Conservation (phyloP, 1,140 invertebrate species). For the Aporrectodea caliginosa region DNA sequence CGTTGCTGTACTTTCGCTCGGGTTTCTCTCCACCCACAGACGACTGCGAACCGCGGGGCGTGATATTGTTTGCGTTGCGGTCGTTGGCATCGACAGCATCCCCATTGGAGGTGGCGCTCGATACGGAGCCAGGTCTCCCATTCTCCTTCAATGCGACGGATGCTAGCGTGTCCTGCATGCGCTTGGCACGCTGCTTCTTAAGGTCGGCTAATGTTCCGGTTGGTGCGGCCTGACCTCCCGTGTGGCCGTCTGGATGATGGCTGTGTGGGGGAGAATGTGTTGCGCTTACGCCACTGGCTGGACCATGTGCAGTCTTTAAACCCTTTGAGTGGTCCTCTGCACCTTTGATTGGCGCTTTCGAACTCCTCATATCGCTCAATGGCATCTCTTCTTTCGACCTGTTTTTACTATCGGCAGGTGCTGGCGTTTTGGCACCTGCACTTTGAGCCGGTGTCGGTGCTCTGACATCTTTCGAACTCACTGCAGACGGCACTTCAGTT, state of each 20-base stretch:
- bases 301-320: too few species aligned
- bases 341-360: background rate
- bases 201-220: constrained; percentile 74
- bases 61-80: background rate
- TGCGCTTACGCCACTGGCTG: too few species aligned
- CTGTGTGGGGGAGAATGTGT: too few species aligned
- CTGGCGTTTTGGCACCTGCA: too few species aligned
- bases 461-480: too few species aligned
- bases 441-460: too few species aligned
- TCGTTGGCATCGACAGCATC: background rate
- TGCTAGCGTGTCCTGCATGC: constrained; percentile 10
- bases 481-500: too few species aligned
- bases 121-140: background rate
- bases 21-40: background rate
- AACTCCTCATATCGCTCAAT: background rate
- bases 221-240: too few species aligned
- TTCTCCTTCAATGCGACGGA: background rate
- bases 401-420: too few species aligned
- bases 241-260: too few species aligned
- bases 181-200: constrained; percentile 74
- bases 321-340: too few species aligned
- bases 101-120: background rate
- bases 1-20: background rate
- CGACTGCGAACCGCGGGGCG: background rate
- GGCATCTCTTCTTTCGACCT: background rate